Evolutionary conservation across 2,797 vertebrate genomes (phyloP), one percentile per base, ranked within the genome.

Genomic region (Megaceryle alcyon): DNA sequence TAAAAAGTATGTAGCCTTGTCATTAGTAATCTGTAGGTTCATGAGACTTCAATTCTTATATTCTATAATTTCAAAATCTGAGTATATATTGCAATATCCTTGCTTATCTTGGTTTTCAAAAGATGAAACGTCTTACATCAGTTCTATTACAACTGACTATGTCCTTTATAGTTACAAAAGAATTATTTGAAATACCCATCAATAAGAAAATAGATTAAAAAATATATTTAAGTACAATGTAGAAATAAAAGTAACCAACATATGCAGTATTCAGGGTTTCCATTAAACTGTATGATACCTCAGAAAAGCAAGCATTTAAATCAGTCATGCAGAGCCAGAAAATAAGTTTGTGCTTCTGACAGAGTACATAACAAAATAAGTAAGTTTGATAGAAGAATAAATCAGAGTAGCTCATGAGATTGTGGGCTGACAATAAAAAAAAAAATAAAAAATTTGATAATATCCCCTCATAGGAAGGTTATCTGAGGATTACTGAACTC

Each of bases 261-360:
- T 71, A 84, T 35, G 37, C 20, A 48, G 59, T 84, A 92, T 86
- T 85, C 65, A 91, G 86, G 39, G 44, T 60, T 91, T 88, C 54
- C 60, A 79, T 88, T 95, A 93, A 88, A 92, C 73, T 85, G 25
- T 43, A 26, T 35, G 43, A 22, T 91, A 54, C 61, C 83, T 93
- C 69, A 93, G 96, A 89, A 97, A 94, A 94, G 28, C 31, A 79
- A 96, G 43, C 39, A 68, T 93, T 96, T 82, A 91, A 83, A 89
- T 96, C 54, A 90, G 63, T 68, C 88, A 53, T 18, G 37, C 17
- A 70, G 37, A 89, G 23, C 43, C 12, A 76, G 70, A 70, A 83
- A 92, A 83, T 35, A 83, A 17, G 10, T 80, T 94, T 96, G n/a
- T 77, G 51, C 43, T 77, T 92, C 85, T 87, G 64, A 80, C 57